These are phyloP conservation scores for Gortyna flavago DNA, from an alignment of 2,888 invertebrate genomes.

Conservation along the genomic window DNA sequence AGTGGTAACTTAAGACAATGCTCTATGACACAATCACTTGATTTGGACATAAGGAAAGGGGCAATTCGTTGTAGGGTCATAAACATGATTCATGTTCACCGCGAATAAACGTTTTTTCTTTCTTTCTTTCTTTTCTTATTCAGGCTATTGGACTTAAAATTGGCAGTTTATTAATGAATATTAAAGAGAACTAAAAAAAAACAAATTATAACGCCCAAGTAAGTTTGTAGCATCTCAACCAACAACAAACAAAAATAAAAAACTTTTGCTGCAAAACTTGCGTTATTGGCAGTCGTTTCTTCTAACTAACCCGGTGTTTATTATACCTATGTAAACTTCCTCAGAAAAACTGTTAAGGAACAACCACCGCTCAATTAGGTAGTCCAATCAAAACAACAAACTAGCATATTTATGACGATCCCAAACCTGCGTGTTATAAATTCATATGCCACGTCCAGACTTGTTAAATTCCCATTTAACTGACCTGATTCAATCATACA, in stretches of 20 bases:
- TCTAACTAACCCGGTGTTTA: background rate
- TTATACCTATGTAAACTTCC: conserved; percentile 16
- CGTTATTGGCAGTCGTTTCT: background rate
- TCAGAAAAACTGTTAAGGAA: conserved; percentile 9
- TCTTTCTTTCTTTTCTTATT: too few species aligned
- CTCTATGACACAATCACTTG: conserved; percentile 53
- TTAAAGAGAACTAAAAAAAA: background rate
- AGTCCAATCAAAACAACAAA: conserved; percentile 31
- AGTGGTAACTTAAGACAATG: conserved; percentile 51
- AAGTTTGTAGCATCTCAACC: background rate
- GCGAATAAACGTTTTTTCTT: too few species aligned
- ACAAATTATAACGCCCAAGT: background rate
- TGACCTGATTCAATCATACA: conserved; percentile 49
- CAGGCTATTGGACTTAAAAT: conserved; percentile 17
- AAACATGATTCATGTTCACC: background rate
- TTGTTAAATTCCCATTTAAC: conserved; percentile 31
- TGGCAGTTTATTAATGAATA: background rate
- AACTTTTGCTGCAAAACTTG: background rate
- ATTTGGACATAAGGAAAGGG: conserved; percentile 31
- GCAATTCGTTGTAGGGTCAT: conserved; percentile 18
- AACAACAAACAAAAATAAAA: background rate
- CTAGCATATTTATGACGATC: conserved; percentile 18
- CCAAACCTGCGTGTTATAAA: conserved; percentile 34
- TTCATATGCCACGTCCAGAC: conserved; percentile 31
- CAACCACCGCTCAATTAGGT: conserved; percentile 9